Percentiles rank a stretch among this genome's conserved stretches.
phyloP scores from a whole-genome alignment of 1,140 invertebrate species.

The Brachionus rotundiformis region DNA sequence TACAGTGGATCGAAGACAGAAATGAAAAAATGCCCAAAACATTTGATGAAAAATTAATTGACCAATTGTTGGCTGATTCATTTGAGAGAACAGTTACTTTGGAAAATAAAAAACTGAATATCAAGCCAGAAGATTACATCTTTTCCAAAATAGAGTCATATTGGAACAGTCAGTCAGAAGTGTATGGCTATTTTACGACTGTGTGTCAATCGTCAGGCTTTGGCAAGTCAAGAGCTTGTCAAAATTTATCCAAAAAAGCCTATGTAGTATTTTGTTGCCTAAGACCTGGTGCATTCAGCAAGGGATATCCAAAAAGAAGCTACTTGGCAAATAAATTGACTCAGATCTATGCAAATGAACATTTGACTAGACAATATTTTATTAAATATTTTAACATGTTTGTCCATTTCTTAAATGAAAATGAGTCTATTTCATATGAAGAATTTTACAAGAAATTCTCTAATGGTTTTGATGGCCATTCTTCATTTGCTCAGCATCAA shows the following conservation, averaged over 20 bases:
- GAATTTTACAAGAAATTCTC: background rate
- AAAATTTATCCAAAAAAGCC: background rate
- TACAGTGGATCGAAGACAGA: background rate
- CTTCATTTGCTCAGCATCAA: background rate
- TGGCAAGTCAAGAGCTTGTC: conserved; percentile 11
- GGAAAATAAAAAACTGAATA: background rate
- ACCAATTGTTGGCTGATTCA: background rate
- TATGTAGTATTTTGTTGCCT: conserved; percentile 18
- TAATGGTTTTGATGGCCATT: background rate
- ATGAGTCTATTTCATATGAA: background rate
- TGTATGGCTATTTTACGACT: background rate
- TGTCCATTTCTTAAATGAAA: conserved; percentile 1
- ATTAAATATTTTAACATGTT: conserved; percentile 4
- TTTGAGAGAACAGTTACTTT: background rate
- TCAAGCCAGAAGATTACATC: background rate
- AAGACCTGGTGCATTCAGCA: background rate
- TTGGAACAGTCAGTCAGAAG: background rate
- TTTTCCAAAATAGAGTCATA: background rate
- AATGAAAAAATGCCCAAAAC: background rate
- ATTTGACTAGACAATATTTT: background rate
- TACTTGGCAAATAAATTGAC: background rate
- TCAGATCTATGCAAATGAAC: background rate
- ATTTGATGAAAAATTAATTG: background rate
- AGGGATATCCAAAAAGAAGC: conserved; percentile 9
- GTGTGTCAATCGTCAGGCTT: conserved; percentile 22